Evolutionary conservation across 2,888 invertebrate genomes (phyloP).

Genomic region (Meliscaeva auricollis): DNA sequence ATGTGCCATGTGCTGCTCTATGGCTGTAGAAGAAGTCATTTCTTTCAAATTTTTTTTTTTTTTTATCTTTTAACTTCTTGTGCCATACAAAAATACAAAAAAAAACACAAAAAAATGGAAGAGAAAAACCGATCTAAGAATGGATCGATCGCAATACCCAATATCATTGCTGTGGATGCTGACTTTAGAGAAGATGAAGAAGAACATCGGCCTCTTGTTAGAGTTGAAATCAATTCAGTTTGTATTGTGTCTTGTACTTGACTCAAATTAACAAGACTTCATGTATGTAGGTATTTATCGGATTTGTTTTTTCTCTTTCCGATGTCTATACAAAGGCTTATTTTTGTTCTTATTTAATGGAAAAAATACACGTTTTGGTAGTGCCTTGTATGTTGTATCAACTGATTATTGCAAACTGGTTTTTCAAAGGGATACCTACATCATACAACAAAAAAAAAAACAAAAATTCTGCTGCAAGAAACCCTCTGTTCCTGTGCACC

Average conservation of each 20-base stretch:
- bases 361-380: constrained; percentile 44
- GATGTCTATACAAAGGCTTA: not conserved
- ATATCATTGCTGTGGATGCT: not conserved
- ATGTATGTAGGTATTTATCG: constrained; percentile 7
- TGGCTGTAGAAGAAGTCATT: not conserved
- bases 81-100: not conserved
- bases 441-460: too few relatives aligned
- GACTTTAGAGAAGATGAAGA: not conserved
- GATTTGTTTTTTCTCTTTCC: constrained; percentile 25
- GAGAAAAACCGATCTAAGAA: not conserved
- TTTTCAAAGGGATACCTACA: constrained; percentile 13
- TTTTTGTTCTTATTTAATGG: constrained; percentile 6
- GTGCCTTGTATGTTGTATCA: not conserved
- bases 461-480: too few relatives aligned
- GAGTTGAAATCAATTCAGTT: not conserved
- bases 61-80: not conserved
- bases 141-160: not conserved
- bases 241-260: constrained; percentile 43
- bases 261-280: constrained; percentile 41
- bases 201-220: not conserved
- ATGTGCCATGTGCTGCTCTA: not conserved
- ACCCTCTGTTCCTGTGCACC: too few relatives aligned
- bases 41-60: too few relatives aligned
- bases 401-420: constrained; percentile 51
- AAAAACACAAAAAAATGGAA: too few relatives aligned